These are phyloP conservation scores for Phymanthus crucifer DNA, from an alignment of 92 coral and sea anemone species.

Conservation along the genomic window DNA sequence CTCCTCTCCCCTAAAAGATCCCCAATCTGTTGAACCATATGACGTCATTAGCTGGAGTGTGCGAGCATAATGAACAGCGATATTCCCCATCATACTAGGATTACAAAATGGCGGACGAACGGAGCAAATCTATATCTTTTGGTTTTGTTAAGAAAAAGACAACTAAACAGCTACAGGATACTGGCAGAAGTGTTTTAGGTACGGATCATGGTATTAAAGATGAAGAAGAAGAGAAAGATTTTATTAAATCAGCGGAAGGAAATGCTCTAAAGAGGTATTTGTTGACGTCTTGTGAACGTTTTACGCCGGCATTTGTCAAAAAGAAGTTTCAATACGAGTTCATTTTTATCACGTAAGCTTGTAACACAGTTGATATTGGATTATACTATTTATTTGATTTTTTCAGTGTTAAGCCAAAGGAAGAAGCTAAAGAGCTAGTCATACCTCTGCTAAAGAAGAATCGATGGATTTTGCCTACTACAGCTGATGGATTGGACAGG, in stretches of 20 bases:
- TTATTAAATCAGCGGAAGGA: slow-evolving; percentile 90
- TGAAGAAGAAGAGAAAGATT: slow-evolving; percentile 63
- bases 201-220: slow-evolving; percentile 25
- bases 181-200: slow-evolving; percentile 29
- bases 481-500: slow-evolving; percentile 65
- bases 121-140: slow-evolving; percentile 47
- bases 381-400: neutral
- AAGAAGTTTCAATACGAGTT: neutral
- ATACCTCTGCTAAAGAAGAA: slow-evolving; percentile 77
- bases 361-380: neutral
- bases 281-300: neutral
- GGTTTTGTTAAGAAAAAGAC: slow-evolving; percentile 56
- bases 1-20: no score
- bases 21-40: no score
- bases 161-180: slow-evolving; percentile 20
- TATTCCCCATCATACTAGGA: slow-evolving; percentile 2
- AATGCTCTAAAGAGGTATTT: slow-evolving; percentile 71
- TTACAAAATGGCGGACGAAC: slow-evolving; percentile 63
- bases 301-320: neutral
- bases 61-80: slow-evolving; percentile 29
- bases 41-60: no score
- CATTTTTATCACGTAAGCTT: neutral
- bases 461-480: slow-evolving; percentile 72
- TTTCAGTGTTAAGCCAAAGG: slow-evolving; percentile 78
- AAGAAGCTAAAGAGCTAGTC: slow-evolving; percentile 66